Evolutionary conservation across 2,113 vertebrate species (phyloP), one percentile per base, ranked within the genome.

Genomic region (Halichoerus grypus): DNA sequence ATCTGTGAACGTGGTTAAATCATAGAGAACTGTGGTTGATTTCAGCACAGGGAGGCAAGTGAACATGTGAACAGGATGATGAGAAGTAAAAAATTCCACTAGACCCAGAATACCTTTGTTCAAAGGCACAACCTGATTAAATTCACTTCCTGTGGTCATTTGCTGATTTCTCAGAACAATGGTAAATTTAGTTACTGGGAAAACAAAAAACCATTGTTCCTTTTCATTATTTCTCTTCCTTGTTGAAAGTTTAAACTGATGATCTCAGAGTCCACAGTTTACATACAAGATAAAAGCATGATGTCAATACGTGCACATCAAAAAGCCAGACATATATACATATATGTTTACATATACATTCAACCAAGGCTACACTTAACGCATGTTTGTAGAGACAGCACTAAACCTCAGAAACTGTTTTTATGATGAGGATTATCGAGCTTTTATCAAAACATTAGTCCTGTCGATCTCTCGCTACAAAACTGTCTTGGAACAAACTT

Each of bases 161-260:
- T 94, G 95, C 36, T 33, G 77, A 97, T 88, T 91, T 85, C 77
- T 94, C 59, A 82, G 76, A 97, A 98, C 97, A 97, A 97, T 94
- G 81, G 46, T 67, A 97, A 96, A 94, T 91, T 59, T 94, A 97
- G 88, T 95, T 91, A 55, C 93, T 95, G 42, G 21, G 39, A 95
- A 87, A 87, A 97, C 93, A 84, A 97, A 94, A 94, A 42, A 53
- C 6, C 83, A 88, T 81, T 92, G 93, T 93, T 97, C 95, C 92
- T 92, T 97, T 97, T 95, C 79, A 84, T 96, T 83, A 90, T 77
- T 97, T 90, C 69, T 95, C 94, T 96, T 97, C 94, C 96, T 87
- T 91, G 53, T 97, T 92, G 53, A 80, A 87, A 96, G 84, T 82
- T 96, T 93, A 97, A 96, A 96, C 19, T 49, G 63, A 93, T n/a